phyloP scores from a whole-genome alignment of 2,888 invertebrate species.

The Melinopterus prodromus region DNA sequence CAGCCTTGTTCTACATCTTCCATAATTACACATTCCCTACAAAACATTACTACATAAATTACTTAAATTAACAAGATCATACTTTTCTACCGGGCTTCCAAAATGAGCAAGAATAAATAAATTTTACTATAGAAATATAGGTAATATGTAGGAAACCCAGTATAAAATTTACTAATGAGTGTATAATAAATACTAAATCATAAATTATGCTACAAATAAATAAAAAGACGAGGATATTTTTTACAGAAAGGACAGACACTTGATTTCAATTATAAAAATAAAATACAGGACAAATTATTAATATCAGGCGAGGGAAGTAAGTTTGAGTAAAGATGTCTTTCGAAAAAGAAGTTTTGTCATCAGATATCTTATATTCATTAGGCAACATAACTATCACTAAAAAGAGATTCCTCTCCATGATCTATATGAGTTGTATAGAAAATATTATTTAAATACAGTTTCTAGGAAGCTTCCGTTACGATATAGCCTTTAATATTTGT shows the following conservation, averaged over 20 bases:
- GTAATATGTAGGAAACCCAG: neutral
- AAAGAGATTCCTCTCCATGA: too few relatives aligned
- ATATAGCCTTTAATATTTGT: neutral
- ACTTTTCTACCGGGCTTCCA: neutral
- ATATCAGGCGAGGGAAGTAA: neutral
- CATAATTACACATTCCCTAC: slow-evolving; percentile 13
- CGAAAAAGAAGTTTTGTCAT: too few relatives aligned
- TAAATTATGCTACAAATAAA: neutral
- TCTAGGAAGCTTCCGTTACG: neutral
- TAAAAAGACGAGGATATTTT: neutral
- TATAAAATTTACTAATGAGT: neutral
- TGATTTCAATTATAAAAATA: neutral
- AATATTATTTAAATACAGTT: neutral
- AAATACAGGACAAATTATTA: neutral
- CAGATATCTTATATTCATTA: too few relatives aligned
- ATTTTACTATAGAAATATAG: neutral
- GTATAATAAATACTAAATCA: neutral
- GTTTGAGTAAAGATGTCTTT: neutral
- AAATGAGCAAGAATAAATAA: neutral
- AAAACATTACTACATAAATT: neutral
- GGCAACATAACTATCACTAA: too few relatives aligned
- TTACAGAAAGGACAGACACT: neutral
- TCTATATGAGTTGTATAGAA: too few relatives aligned
- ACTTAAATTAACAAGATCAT: slow-evolving; percentile 7
- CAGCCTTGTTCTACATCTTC: slow-evolving; percentile 5